Conservation (phyloP, 2,888 invertebrate species). For the Polydrusus cervinus region DNA sequence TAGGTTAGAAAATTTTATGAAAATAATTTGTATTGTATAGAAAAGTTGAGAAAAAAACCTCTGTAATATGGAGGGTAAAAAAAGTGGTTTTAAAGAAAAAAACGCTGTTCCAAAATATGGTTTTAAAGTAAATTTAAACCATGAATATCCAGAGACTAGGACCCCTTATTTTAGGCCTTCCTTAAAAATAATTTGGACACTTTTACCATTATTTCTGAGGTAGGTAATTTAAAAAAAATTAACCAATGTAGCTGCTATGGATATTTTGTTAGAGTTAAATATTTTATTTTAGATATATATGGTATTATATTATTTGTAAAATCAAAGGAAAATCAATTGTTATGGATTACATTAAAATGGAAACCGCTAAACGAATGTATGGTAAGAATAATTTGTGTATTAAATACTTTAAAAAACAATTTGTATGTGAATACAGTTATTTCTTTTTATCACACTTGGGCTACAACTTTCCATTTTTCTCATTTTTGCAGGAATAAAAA, state of each 20-base stretch:
- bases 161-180: constrained; percentile 79
- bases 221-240: constrained; percentile 63
- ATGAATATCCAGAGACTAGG: constrained; percentile 83
- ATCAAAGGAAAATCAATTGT: constrained; percentile 80
- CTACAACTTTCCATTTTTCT: too few relatives aligned
- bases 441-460: too few relatives aligned
- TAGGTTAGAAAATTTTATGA: constrained; percentile 9
- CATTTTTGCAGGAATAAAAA: too few relatives aligned
- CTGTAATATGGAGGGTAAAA: constrained; percentile 1
- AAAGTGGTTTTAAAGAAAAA: constrained; percentile 13
- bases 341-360: constrained; percentile 85
- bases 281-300: constrained; percentile 77
- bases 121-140: constrained; percentile 82
- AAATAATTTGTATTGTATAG: neutral
- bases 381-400: constrained; percentile 73
- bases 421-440: too few relatives aligned
- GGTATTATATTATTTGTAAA: constrained; percentile 79
- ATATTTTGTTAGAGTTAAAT: too few relatives aligned
- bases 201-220: constrained; percentile 84
- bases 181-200: constrained; percentile 79
- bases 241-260: too few relatives aligned
- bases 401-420: neutral
- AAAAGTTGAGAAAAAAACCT: neutral
- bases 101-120: constrained; percentile 77
- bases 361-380: constrained; percentile 87